Percentiles rank a stretch among this genome's conserved stretches.
These are phyloP conservation scores for Delichon dasypus DNA, from an alignment of 2,797 vertebrate genomes.

Conservation along the genomic window DNA sequence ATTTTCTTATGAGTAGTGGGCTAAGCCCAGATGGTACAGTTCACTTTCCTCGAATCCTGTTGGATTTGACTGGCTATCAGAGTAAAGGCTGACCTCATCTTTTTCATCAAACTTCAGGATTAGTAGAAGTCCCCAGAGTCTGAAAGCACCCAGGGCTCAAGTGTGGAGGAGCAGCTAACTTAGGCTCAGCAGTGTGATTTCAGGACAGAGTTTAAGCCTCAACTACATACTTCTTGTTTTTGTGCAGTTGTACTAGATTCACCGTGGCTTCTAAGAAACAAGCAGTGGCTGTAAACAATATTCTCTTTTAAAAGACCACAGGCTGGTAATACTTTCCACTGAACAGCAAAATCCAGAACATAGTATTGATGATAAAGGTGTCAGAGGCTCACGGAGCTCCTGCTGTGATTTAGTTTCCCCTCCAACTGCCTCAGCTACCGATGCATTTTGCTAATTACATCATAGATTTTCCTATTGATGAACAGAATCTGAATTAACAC, in stretches of 20 bases:
- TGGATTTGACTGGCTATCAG: not conserved
- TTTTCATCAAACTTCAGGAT: not conserved
- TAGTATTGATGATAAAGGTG: conserved; percentile 79
- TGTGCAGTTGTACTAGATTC: not conserved
- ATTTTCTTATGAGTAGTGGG: not conserved
- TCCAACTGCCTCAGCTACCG: conserved; percentile 70
- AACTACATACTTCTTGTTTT: not conserved
- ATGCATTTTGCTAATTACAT: conserved; percentile 88
- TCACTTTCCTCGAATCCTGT: not conserved
- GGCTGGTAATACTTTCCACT: conserved; percentile 78
- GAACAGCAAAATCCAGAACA: conserved; percentile 76
- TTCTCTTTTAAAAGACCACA: conserved; percentile 62
- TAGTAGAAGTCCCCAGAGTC: not conserved
- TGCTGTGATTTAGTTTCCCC: conserved; percentile 79
- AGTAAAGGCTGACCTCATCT: not conserved
- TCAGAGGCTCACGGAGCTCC: conserved; percentile 62
- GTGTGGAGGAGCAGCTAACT: not conserved
- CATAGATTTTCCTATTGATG: conserved; percentile 92
- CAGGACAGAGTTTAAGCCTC: not conserved
- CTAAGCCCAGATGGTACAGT: not conserved
- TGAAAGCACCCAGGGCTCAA: not conserved
- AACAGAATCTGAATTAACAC: conserved; percentile 90
- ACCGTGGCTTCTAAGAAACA: not conserved
- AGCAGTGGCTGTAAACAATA: conserved; percentile 30
- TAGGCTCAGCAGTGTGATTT: not conserved